Evolutionary conservation across 2,888 invertebrate species (phyloP), one percentile per base, ranked within the genome.

Genomic region (Reticulitermes lucifugus): DNA sequence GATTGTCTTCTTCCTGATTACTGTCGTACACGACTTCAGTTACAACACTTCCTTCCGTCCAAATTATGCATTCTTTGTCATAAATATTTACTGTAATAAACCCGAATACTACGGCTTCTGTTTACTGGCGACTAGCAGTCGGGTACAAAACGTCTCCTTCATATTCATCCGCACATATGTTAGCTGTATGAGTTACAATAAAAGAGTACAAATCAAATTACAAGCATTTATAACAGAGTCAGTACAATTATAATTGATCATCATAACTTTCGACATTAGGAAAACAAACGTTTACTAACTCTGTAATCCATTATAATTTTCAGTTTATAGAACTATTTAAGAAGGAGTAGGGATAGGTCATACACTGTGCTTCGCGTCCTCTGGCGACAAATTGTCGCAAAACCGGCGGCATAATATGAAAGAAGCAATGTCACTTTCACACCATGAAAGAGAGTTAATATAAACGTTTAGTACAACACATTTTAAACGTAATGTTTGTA

Each of bases 61-160:
- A 77, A 51, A n/a, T 46, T 51, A 51, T 22, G 41, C 77, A 46
- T 77, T 51, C 77, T 46, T 77, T 46, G 46, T 77, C 51, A 77
- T 84, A 85, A 88, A 87, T 86, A 87, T 88, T 88, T 88, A 87
- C 88, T 85, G 85, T 85, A 81, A 18, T 59, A 29, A 25, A 79
- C 41, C 83, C 25, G 86, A 86, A 86, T 86, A 87, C 85, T 86
- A 86, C 87, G 87, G 88, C 88, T 88, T 88, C 88, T 87, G 87
- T 87, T 86, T 87, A 87, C 88, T 87, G 88, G 88, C 88, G 88
- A 88, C 88, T 87, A 88, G 73, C 86, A 87, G 88, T 87, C 88
- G 88, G 86, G 59, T 79, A 85, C 75, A 85, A 81, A 73, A 80
- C 73, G 75, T 51, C 80, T 43, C 55, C 0, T 43, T 35, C 46